phyloP scores from a whole-genome alignment of 2,888 invertebrate species.

The Cephalotes varians region DNA sequence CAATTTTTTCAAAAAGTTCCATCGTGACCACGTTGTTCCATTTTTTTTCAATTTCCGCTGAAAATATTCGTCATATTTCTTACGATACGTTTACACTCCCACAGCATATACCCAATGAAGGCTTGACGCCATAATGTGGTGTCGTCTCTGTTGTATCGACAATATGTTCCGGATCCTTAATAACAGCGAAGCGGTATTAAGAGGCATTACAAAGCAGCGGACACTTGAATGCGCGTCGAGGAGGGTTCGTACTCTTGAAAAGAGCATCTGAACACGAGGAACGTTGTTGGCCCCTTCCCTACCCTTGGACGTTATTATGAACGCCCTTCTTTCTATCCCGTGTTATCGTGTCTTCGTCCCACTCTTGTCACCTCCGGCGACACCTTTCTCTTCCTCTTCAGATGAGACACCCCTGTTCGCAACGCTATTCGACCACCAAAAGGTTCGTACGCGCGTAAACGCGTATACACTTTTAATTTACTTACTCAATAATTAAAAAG shows the following conservation, averaged over 20 bases:
- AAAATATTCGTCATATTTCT: conserved; percentile 43
- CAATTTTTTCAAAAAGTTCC: not conserved
- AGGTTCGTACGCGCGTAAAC: conserved; percentile 1
- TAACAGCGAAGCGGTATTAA: conserved; percentile 82
- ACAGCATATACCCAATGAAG: conserved; percentile 62
- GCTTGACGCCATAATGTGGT: conserved; percentile 76
- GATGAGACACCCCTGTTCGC: conserved; percentile 9
- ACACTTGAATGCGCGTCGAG: conserved; percentile 83
- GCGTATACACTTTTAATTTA: conserved; percentile 7
- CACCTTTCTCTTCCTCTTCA: conserved; percentile 68
- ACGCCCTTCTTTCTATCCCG: conserved; percentile 76
- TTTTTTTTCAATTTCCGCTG: conserved; percentile 36
- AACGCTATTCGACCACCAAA: conserved; percentile 32
- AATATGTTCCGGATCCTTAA: conserved; percentile 83
- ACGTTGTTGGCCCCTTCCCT: conserved; percentile 69
- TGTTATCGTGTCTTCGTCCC: conserved; percentile 48
- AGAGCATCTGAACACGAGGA: conserved; percentile 80
- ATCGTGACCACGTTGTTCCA: not conserved
- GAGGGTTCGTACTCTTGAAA: conserved; percentile 80
- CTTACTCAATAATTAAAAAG: conserved; percentile 21
- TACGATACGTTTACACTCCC: conserved; percentile 38
- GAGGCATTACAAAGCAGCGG: conserved; percentile 83
- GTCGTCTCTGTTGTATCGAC: conserved; percentile 76
- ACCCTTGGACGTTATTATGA: conserved; percentile 80
- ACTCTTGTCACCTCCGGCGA: conserved; percentile 64